phyloP scores from a whole-genome alignment of 2,888 invertebrate species.

The Noctua comes region DNA sequence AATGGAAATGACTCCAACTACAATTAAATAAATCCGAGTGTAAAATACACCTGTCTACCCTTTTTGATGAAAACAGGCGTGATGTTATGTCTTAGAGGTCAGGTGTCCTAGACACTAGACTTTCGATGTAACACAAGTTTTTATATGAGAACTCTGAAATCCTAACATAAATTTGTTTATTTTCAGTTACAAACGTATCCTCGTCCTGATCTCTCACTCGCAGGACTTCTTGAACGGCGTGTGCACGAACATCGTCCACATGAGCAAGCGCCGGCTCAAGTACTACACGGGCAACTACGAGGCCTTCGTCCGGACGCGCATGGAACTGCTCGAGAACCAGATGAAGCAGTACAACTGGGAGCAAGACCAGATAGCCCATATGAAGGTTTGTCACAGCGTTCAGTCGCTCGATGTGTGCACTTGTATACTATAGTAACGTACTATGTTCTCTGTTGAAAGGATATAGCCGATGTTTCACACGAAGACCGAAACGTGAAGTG shows the following conservation, averaged over 20 bases:
- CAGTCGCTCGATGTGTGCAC: background rate
- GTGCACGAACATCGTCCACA: constrained; percentile 98
- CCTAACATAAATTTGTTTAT: constrained; percentile 3
- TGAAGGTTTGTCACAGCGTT: constrained; percentile 93
- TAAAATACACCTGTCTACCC: background rate
- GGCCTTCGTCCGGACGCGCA: constrained; percentile 97
- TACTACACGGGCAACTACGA: constrained; percentile 99
- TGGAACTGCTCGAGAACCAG: constrained; percentile 99
- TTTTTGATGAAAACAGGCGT: background rate
- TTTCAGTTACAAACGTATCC: constrained; percentile 96
- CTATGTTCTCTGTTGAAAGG: constrained; percentile 5
- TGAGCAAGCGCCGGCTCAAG: constrained; percentile 97
- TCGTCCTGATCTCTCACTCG: constrained; percentile 99
- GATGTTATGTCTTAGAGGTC: too few species aligned
- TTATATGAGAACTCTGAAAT: background rate
- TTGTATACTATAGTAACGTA: background rate
- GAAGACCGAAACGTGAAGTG: background rate
- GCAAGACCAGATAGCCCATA: constrained; percentile 99
- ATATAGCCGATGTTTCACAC: background rate
- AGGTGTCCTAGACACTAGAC: background rate
- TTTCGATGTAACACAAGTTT: background rate
- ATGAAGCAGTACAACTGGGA: constrained; percentile 99
- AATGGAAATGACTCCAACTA: background rate
- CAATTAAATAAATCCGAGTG: background rate
- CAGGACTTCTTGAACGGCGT: constrained; percentile 99